A percentile compares a stretch with the other conserved stretches of the same genome.
Evolutionary conservation across 2,888 invertebrate species (phyloP).

Genomic region (Apoderus coryli): DNA sequence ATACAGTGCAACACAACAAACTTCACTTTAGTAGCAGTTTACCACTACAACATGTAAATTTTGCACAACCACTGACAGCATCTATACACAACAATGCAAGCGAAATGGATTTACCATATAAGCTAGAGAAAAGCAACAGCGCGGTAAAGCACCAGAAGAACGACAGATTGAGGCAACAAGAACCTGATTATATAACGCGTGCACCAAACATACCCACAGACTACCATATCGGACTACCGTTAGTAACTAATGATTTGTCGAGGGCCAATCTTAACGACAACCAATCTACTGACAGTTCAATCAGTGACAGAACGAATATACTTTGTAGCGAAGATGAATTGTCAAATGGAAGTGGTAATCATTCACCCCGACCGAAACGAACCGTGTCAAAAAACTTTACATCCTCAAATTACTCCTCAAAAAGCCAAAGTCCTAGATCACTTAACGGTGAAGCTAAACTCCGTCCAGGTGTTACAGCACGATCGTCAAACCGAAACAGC

Average conservation of each 20-base stretch:
- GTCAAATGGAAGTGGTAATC: slow-evolving; percentile 38
- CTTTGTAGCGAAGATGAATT: slow-evolving; percentile 41
- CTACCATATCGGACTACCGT: slow-evolving; percentile 22
- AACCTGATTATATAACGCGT: slow-evolving; percentile 32
- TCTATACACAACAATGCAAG: slow-evolving; percentile 29
- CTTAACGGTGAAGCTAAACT: slow-evolving; percentile 42
- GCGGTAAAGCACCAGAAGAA: slow-evolving; percentile 28
- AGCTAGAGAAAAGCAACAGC: slow-evolving; percentile 27
- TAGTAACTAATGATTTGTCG: slow-evolving; percentile 22
- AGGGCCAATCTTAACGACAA: slow-evolving; percentile 33
- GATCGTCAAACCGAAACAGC: slow-evolving; percentile 42
- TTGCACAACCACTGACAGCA: slow-evolving; percentile 30
- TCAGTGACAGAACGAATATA: slow-evolving; percentile 32
- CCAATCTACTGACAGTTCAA: slow-evolving; percentile 38
- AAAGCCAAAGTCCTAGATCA: slow-evolving; percentile 47
- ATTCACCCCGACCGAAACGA: slow-evolving; percentile 35
- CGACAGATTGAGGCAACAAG: slow-evolving; percentile 32
- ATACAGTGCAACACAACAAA: slow-evolving; percentile 29
- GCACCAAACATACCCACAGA: slow-evolving; percentile 23
- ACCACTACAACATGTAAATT: slow-evolving; percentile 31
- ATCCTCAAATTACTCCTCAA: slow-evolving; percentile 24
- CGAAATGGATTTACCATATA: slow-evolving; percentile 27
- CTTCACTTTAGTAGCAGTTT: slow-evolving; percentile 33
- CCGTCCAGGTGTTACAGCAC: slow-evolving; percentile 34
- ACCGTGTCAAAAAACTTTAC: slow-evolving; percentile 34